phyloP scores from a whole-genome alignment of 1,140 invertebrate genomes.

The Archivesica marissinica region DNA sequence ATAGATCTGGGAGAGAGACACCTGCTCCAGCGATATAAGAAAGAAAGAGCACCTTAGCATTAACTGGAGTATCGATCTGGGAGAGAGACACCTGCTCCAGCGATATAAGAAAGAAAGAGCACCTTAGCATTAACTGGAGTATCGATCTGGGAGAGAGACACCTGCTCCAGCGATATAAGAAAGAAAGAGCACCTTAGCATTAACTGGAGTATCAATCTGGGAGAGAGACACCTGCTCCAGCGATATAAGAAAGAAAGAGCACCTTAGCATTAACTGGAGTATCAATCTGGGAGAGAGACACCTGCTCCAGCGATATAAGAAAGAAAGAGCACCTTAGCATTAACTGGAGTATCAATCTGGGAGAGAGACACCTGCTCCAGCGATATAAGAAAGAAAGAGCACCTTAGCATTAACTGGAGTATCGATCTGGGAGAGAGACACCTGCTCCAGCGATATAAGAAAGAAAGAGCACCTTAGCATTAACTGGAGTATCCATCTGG shows the following conservation, averaged over 20 bases:
- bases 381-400: no score
- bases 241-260: no score
- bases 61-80: conserved; percentile 80
- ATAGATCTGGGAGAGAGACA: no score
- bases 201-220: conserved; percentile 80
- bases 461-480: no score
- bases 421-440: conserved; percentile 76
- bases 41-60: no score
- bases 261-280: conserved; percentile 80
- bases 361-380: conserved; percentile 86
- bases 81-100: conserved; percentile 86
- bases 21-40: no score
- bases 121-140: conserved; percentile 80
- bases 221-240: conserved; percentile 86
- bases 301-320: no score
- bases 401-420: conserved; percentile 80
- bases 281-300: conserved; percentile 76
- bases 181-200: no score
- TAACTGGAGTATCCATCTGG: conserved; percentile 80
- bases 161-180: no score
- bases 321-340: no score
- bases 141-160: conserved; percentile 76
- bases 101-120: no score
- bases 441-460: no score
- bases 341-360: conserved; percentile 80